A percentile compares a stretch with the other conserved stretches of the same genome.
These are phyloP conservation scores for Tenthredo scrophulariae DNA, from an alignment of 2,888 invertebrate genomes.

Conservation along the genomic window DNA sequence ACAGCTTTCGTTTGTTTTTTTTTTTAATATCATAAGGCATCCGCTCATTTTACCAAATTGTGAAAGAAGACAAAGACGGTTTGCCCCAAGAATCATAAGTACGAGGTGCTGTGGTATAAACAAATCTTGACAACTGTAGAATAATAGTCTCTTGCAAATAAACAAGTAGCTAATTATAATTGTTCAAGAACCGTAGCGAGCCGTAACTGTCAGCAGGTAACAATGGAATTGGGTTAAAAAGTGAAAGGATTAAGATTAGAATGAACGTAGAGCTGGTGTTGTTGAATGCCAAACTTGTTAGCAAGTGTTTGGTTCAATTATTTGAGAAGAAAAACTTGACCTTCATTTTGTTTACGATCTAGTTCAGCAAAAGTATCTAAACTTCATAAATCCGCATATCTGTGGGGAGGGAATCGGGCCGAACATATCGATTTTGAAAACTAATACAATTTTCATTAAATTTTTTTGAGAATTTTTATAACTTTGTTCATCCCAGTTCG, in stretches of 20 bases:
- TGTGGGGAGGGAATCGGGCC: background rate
- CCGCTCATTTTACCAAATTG: background rate
- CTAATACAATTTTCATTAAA: background rate
- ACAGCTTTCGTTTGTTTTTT: background rate
- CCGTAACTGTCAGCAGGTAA: constrained; percentile 58
- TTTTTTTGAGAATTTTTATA: background rate
- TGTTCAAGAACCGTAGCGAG: constrained; percentile 60
- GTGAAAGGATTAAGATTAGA: constrained; percentile 73
- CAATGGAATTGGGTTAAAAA: constrained; percentile 75
- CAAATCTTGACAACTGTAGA: background rate
- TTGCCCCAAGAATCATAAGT: background rate
- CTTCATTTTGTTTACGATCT: background rate
- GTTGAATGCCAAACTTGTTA: constrained; percentile 45
- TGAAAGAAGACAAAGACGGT: background rate
- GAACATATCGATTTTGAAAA: background rate
- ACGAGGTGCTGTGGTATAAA: background rate
- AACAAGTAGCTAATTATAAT: constrained; percentile 58
- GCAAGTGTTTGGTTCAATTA: background rate
- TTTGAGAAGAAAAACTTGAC: background rate
- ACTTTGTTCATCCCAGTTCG: background rate
- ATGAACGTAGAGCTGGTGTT: constrained; percentile 59
- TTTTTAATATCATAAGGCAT: no score
- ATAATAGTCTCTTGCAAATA: constrained; percentile 12
- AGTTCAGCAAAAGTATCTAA: background rate
- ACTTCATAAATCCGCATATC: background rate